Conservation (phyloP, 2,888 invertebrate species). For the Machimus rusticus region DNA sequence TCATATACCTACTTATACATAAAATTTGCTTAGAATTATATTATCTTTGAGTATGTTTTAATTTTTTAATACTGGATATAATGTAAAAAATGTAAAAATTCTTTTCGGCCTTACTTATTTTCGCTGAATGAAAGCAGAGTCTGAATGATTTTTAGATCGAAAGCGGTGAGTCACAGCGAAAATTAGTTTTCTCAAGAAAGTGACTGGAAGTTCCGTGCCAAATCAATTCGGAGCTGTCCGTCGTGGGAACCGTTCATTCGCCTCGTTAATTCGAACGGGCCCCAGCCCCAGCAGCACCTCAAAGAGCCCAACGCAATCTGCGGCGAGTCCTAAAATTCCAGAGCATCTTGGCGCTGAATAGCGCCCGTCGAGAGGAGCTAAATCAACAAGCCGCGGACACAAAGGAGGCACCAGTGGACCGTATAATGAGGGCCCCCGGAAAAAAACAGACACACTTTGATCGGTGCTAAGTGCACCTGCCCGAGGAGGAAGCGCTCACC, state of each 20-base stretch:
- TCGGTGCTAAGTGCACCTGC: conserved; percentile 45
- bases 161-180: neutral
- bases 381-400: neutral
- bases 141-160: neutral
- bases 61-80: too few relatives aligned
- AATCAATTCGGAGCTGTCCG: neutral
- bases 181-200: neutral
- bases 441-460: conserved; percentile 40
- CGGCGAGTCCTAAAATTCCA: neutral
- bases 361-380: neutral
- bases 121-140: too few relatives aligned
- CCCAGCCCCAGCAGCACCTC: neutral
- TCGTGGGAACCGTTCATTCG: neutral
- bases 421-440: neutral
- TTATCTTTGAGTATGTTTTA: too few relatives aligned
- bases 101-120: too few relatives aligned
- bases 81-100: too few relatives aligned
- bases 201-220: neutral
- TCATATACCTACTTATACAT: too few relatives aligned
- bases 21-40: too few relatives aligned
- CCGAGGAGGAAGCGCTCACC: conserved; percentile 35
- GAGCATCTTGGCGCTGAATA: conserved; percentile 1
- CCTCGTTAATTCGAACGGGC: neutral
- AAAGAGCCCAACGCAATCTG: neutral
- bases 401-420: conserved; percentile 1